Evolutionary conservation across 1,140 invertebrate species (phyloP).

Genomic region (Apocrypta bakeri): DNA sequence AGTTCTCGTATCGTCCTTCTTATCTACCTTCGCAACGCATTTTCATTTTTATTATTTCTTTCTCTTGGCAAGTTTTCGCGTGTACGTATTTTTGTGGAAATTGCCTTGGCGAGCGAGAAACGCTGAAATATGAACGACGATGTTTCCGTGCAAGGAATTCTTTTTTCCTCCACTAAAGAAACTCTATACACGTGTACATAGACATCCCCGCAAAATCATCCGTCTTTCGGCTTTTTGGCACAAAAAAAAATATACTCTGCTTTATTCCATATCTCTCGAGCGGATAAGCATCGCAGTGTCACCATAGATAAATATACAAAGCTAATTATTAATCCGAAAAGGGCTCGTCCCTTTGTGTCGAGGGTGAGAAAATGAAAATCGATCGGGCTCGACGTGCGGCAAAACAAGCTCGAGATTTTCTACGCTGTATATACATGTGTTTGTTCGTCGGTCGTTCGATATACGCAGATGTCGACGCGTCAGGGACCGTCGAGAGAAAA

Average conservation of each 20-base stretch:
- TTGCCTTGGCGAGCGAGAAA: slow-evolving; percentile 17
- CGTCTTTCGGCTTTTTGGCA: not conserved
- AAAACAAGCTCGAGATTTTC: slow-evolving; percentile 21
- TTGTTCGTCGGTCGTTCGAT: not conserved
- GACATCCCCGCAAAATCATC: not conserved
- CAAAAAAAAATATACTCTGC: not conserved
- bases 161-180: not conserved
- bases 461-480: not conserved
- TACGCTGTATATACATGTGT: not conserved
- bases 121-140: slow-evolving; percentile 36
- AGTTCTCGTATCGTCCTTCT: not conserved
- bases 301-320: not conserved
- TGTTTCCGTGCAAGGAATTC: not conserved
- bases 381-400: slow-evolving; percentile 24
- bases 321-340: not conserved
- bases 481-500: not conserved
- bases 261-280: not conserved
- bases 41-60: slow-evolving; percentile 13
- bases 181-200: not conserved
- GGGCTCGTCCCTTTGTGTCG: not conserved
- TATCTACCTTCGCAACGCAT: slow-evolving; percentile 15
- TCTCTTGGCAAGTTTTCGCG: slow-evolving; percentile 24
- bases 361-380: slow-evolving; percentile 45
- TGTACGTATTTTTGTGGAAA: slow-evolving; percentile 15
- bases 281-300: not conserved